phyloP scores from a whole-genome alignment of 2,888 invertebrate species.

The Scrobipalpa costella region DNA sequence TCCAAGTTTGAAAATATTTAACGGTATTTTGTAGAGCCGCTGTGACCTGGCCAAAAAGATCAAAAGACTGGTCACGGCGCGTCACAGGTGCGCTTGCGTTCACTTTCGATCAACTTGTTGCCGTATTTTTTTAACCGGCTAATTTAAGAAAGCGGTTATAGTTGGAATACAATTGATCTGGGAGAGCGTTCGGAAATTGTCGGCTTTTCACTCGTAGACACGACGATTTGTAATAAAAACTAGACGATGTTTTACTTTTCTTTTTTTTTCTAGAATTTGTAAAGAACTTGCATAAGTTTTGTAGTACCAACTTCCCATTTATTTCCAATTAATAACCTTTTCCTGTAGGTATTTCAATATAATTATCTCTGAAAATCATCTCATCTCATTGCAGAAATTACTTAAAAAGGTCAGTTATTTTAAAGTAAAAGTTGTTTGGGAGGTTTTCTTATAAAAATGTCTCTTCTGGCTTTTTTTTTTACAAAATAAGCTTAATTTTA shows the following conservation, averaged over 20 bases:
- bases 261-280: background rate
- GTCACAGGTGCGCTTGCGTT: conserved; percentile 72
- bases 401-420: conserved; percentile 11
- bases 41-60: conserved; percentile 67
- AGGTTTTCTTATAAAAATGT: background rate
- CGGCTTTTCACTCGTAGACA: conserved; percentile 5
- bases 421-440: conserved; percentile 13
- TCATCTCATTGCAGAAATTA: background rate
- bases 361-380: background rate
- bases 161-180: conserved; percentile 10
- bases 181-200: conserved; percentile 9
- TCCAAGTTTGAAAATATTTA: conserved; percentile 48
- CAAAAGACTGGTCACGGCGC: conserved; percentile 61
- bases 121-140: conserved; percentile 29
- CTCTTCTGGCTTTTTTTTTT: conserved; percentile 3
- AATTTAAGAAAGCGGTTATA: conserved; percentile 23
- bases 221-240: background rate
- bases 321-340: too few species aligned
- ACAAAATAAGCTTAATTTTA: background rate
- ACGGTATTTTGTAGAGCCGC: conserved; percentile 64
- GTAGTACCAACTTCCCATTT: too few species aligned
- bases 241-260: background rate
- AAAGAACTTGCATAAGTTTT: background rate
- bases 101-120: conserved; percentile 69
- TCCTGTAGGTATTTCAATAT: background rate